A percentile compares a stretch with the other conserved stretches of the same genome.
Evolutionary conservation across 1,140 invertebrate species (phyloP).

Genomic region (Bradynema listronoti): DNA sequence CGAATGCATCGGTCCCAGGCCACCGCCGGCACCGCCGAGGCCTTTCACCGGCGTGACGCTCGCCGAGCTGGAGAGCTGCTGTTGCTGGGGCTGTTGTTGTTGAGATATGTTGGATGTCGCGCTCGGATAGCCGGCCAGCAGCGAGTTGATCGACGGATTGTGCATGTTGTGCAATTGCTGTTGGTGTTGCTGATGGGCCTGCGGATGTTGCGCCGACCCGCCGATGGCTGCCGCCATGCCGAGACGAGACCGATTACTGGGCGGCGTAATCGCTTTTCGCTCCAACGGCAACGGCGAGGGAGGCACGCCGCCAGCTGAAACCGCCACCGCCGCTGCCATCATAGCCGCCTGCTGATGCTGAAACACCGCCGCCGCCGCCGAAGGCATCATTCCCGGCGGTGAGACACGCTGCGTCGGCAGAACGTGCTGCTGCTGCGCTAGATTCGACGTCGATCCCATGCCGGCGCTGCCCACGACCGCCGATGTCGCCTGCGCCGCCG

Average conservation of each 20-base stretch:
- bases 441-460: background rate
- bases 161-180: constrained; percentile 1
- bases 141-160: constrained; percentile 4
- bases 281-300: constrained; percentile 28
- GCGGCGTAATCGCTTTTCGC: constrained; percentile 31
- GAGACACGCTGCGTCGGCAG: background rate
- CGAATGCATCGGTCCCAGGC: too few relatives aligned
- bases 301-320: constrained; percentile 12
- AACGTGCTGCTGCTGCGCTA: constrained; percentile 8
- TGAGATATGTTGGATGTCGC: background rate
- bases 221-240: constrained; percentile 13
- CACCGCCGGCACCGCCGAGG: background rate
- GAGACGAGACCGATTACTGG: constrained; percentile 13
- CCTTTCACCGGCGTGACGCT: constrained; percentile 25
- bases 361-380: background rate
- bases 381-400: background rate
- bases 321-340: background rate
- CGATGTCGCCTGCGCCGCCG: constrained; percentile 8
- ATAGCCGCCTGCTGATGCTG: background rate
- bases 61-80: constrained; percentile 19
- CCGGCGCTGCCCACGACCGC: background rate
- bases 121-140: background rate
- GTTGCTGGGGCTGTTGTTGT: constrained; percentile 1
- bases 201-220: too few relatives aligned
- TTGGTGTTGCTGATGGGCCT: constrained; percentile 17